Evolutionary conservation across 2,113 vertebrate genomes (phyloP).

Genomic region (Coreoperca whiteheadi): DNA sequence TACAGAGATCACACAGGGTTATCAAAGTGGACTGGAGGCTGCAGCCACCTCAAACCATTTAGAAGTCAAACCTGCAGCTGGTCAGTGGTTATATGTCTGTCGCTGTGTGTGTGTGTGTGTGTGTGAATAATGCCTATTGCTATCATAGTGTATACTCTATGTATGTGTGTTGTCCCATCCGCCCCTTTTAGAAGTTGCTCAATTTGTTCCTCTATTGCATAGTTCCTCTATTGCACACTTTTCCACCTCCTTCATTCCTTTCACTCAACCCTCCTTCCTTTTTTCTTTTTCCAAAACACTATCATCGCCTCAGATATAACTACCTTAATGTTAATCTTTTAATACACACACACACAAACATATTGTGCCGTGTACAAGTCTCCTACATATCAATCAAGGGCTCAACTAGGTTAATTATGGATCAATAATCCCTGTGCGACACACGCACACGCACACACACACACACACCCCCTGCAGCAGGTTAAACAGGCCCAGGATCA

Average conservation of each 20-base stretch:
- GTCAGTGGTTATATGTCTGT: neutral
- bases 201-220: conserved; percentile 13
- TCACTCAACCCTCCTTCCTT: no score
- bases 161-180: conserved; percentile 19
- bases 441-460: conserved; percentile 16
- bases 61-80: conserved; percentile 43
- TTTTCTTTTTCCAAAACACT: no score
- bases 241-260: no score
- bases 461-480: neutral
- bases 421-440: conserved; percentile 38
- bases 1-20: conserved; percentile 35
- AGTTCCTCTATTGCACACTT: neutral
- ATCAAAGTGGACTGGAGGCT: conserved; percentile 41
- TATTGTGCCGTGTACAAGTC: neutral
- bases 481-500: conserved; percentile 6
- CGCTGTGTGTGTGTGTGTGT: conserved; percentile 24
- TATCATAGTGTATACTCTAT: neutral
- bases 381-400: conserved; percentile 31
- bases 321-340: no score
- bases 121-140: conserved; percentile 37
- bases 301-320: no score
- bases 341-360: neutral
- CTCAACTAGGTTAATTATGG: conserved; percentile 38
- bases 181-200: conserved; percentile 1
- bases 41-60: conserved; percentile 9